These are phyloP conservation scores for Cantharis nigra DNA, from an alignment of 2,888 invertebrate species.

Conservation along the genomic window DNA sequence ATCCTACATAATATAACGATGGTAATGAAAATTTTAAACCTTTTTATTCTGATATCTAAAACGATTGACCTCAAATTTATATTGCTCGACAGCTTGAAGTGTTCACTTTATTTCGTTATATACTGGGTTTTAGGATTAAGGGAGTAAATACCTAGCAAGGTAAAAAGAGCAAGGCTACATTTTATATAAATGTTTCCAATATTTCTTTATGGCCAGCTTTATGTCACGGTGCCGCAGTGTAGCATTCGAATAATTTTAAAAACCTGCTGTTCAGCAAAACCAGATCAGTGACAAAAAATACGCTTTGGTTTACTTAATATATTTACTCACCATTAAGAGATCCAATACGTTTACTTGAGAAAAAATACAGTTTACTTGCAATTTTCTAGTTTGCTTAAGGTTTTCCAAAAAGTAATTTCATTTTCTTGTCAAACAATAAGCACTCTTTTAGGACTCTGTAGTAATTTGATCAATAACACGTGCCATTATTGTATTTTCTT, in stretches of 20 bases:
- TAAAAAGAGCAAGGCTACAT: background rate
- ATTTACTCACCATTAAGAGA: background rate
- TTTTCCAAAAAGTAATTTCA: background rate
- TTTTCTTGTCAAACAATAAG: conserved; percentile 1
- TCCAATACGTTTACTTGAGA: background rate
- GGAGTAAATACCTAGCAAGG: background rate
- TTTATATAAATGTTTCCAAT: background rate
- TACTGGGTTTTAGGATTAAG: background rate
- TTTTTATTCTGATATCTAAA: background rate
- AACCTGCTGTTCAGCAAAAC: background rate
- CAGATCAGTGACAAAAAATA: background rate
- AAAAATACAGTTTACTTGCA: background rate
- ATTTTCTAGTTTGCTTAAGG: background rate
- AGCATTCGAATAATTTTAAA: background rate
- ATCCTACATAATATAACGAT: background rate
- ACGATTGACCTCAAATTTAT: background rate
- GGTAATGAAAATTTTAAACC: background rate
- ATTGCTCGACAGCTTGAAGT: background rate
- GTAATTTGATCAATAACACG: background rate
- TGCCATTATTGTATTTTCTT: background rate
- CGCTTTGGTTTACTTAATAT: background rate
- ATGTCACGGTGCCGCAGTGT: background rate
- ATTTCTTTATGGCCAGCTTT: background rate
- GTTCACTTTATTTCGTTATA: background rate
- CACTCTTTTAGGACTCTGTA: background rate